Evolutionary conservation across 2,797 vertebrate genomes (phyloP), one percentile per base, ranked within the genome.

Genomic region (Epinephelus malabaricus): DNA sequence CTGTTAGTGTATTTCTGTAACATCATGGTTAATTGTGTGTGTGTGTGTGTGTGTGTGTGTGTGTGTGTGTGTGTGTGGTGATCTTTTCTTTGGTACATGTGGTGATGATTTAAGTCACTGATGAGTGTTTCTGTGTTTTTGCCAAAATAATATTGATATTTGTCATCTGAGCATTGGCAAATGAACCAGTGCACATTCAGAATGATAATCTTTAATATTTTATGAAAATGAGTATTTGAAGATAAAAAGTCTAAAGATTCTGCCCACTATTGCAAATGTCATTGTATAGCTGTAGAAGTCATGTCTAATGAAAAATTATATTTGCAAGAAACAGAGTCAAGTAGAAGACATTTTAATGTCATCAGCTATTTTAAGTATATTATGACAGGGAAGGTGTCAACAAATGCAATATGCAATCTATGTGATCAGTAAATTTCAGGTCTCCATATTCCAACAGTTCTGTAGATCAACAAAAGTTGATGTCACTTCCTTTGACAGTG

Each of bases 101-200:
- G 86, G 90, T 93, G 86, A 91, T 23, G 59, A 94, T 92, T 93
- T 92, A 91, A 87, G 92, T 93, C 74, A 81, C 49, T 77, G 77
- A 92, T 84, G 94, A 94, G 92, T 93, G 86, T 92, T 93, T 89
- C 89, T 94, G 94, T 95, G 94, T 91, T 95, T 90, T 95, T 96
- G 96, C 95, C 95, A 97, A 97, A 97, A 82, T 83, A 70, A 81
- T 91, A 66, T 64, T 86, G 74, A 90, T 78, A 40, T 92, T 89
- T 83, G 90, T 93, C 90, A 89, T 88, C 88, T 86, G 79, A 82
- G 34, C 18, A 73, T 58, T 60, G 92, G 91, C 53, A 79, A 65
- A 65, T 43, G 80, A 75, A 69, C 9, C 73, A 70, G 65, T 79
- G 53, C 67, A 76, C 71, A 87, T 85, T 63, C 63, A 88, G 81